phyloP scores from a whole-genome alignment of 2,797 vertebrate genomes.

The Parauchenoglanis punctatus region DNA sequence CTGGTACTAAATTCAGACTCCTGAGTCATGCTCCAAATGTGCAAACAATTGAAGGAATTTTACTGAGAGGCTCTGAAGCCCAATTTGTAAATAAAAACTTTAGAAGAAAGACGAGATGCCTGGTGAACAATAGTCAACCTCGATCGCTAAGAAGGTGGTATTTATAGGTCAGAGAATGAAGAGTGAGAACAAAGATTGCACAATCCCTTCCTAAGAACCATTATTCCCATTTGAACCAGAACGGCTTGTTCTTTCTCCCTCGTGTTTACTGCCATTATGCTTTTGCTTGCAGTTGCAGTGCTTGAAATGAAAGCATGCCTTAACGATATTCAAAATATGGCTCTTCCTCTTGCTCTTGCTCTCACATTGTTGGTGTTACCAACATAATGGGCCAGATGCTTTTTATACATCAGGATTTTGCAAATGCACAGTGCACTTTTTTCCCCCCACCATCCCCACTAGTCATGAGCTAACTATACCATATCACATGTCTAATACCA shows the following conservation, averaged over 20 bases:
- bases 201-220: not conserved
- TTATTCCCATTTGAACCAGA: conserved; percentile 24
- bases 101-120: not conserved
- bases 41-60: conserved; percentile 30
- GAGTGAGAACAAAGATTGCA: not conserved
- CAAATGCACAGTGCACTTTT: not conserved
- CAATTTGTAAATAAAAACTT: conserved; percentile 2
- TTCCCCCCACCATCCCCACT: not conserved
- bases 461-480: not conserved
- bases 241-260: conserved; percentile 26
- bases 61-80: not conserved
- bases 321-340: not conserved
- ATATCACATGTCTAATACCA: not conserved
- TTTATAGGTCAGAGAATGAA: conserved; percentile 7
- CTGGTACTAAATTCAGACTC: conserved; percentile 37
- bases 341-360: not conserved
- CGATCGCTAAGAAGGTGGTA: not conserved
- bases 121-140: conserved; percentile 6
- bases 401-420: not conserved
- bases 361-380: not conserved
- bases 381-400: not conserved
- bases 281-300: not conserved
- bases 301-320: not conserved
- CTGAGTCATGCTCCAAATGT: conserved; percentile 21
- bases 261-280: not conserved